Percentiles rank a stretch among this genome's conserved stretches.
phyloP scores from a whole-genome alignment of 2,797 vertebrate genomes.

The Sciurus carolinensis region DNA sequence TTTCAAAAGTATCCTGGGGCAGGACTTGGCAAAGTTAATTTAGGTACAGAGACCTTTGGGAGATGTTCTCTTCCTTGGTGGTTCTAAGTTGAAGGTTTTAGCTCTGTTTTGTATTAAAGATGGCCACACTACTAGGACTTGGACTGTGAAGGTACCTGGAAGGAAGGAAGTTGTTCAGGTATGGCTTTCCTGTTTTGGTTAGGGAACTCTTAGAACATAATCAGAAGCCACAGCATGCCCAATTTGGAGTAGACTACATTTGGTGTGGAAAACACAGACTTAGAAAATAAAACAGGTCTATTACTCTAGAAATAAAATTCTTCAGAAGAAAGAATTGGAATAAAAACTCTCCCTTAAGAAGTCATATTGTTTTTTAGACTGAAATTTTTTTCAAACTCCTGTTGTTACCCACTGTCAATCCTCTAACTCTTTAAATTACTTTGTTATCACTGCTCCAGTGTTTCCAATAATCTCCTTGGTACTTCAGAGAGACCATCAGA shows the following conservation, averaged over 20 bases:
- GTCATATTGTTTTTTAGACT: background rate
- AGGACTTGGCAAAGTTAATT: slow-evolving; percentile 18
- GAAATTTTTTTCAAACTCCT: slow-evolving; percentile 31
- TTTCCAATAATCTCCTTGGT: slow-evolving; percentile 18
- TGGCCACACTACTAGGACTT: background rate
- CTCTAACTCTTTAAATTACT: slow-evolving; percentile 36
- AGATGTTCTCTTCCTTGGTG: background rate
- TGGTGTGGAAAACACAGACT: background rate
- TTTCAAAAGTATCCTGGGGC: slow-evolving; percentile 6
- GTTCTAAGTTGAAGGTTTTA: slow-evolving; percentile 24
- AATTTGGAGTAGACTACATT: background rate
- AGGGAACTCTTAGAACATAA: background rate
- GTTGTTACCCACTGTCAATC: background rate
- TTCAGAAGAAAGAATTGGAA: background rate
- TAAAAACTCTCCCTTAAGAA: slow-evolving; percentile 24
- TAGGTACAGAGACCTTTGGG: background rate
- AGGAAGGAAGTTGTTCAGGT: background rate
- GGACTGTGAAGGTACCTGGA: background rate
- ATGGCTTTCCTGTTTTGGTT: background rate
- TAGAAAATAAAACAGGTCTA: background rate
- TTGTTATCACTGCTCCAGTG: slow-evolving; percentile 14
- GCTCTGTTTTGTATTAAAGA: background rate
- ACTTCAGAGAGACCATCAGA: background rate
- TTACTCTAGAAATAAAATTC: slow-evolving; percentile 55
- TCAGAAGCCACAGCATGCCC: background rate